Evolutionary conservation across 2,888 invertebrate genomes (phyloP), one percentile per base, ranked within the genome.

Genomic region (Cheilosia vernalis): DNA sequence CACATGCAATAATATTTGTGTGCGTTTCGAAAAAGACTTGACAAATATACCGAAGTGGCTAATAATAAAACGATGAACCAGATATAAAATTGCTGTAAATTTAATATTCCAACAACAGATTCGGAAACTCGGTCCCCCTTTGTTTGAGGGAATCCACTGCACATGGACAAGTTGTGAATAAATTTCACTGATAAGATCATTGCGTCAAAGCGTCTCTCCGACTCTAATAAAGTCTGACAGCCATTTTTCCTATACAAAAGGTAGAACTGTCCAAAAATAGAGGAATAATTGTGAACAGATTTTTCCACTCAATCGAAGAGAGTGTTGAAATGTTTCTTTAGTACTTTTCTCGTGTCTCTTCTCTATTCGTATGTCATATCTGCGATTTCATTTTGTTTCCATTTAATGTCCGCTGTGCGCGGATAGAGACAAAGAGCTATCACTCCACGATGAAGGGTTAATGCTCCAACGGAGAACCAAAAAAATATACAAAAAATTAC

Each of bases 291-390:
- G 37, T 37, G 13, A 13, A 37, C 3, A 13, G 13, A 13, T 37
- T 37, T 13, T 37, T 37, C 13, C 13, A 37, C 37, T 37, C 13
- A 37, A 13, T 64, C 40, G 24, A 19, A 33, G 40, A 21, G 9
- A 19, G 55, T 24, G 37, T 37, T 24, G 24, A 40, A 64, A 63
- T 55, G 44, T 64, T 64, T 53, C 47, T 55, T 64, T 56, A 44
- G 24, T 40, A 27, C 1, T 10, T 19, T 37, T 37, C 10, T 53
- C 7, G 24, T 17, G n/a, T 7, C 66, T 27, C 27, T 33, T 55
- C n/a, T 40, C 42, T 6, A n/a, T 42, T 33, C 24, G n/a, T 27
- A 21, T 30, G 17, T 44, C n/a, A n/a, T 44, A 44, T 44, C 17
- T 47, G 19, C 17, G 17, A 30, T 55, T 17, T 58, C 4, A 5